A percentile compares a stretch with the other conserved stretches of the same genome.
Conservation (phyloP, 2,113 vertebrate genomes). For the Butorides virescens region DNA sequence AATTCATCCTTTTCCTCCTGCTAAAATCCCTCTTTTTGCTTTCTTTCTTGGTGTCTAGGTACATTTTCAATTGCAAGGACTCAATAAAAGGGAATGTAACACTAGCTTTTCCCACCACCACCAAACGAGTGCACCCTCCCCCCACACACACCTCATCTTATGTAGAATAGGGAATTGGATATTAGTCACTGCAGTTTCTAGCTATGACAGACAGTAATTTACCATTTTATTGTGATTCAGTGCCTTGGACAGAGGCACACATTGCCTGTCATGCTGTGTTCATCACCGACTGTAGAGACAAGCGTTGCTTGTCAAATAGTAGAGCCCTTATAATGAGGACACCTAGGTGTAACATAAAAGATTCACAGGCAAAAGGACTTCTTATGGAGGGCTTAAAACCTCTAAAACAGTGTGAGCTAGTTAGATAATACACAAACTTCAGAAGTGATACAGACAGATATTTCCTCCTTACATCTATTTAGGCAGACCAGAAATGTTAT, state of each 20-base stretch:
- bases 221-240: conserved; percentile 77
- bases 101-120: background rate
- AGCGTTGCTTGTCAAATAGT: conserved; percentile 65
- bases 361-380: conserved; percentile 48
- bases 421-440: conserved; percentile 47
- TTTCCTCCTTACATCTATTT: background rate
- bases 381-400: conserved; percentile 51
- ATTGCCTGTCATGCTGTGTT: conserved; percentile 73
- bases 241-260: conserved; percentile 73
- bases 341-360: conserved; percentile 64
- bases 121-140: background rate
- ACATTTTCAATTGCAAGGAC: background rate
- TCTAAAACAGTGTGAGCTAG: conserved; percentile 37
- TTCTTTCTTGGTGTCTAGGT: background rate
- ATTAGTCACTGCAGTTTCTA: conserved; percentile 65
- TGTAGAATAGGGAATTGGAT: conserved; percentile 67
- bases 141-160: background rate
- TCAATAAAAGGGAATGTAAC: background rate
- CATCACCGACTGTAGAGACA: conserved; percentile 65
- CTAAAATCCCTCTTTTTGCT: background rate
- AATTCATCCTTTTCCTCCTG: background rate
- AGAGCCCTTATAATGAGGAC: conserved; percentile 67
- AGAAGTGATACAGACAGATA: background rate
- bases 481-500: background rate
- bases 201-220: conserved; percentile 77